A percentile compares a stretch with the other conserved stretches of the same genome.
Conservation (phyloP, 2,113 vertebrate genomes). For the Piliocolobus tephrosceles region DNA sequence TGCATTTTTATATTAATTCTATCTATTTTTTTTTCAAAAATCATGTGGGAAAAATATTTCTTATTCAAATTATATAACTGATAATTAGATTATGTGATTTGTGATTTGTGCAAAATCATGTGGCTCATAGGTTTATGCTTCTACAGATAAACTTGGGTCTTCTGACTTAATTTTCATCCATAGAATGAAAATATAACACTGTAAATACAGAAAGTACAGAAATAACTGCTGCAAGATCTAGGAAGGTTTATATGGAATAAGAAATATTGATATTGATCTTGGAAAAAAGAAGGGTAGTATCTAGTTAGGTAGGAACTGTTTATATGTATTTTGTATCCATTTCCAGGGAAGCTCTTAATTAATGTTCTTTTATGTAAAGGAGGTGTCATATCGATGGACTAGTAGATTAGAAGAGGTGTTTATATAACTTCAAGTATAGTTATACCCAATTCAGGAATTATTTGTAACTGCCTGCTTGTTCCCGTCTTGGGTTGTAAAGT, state of each 20-base stretch:
- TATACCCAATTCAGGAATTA: neutral
- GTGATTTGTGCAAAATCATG: neutral
- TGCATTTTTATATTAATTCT: neutral
- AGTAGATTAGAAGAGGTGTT: neutral
- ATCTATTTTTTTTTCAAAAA: neutral
- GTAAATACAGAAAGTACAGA: neutral
- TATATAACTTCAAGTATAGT: neutral
- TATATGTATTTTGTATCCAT: neutral
- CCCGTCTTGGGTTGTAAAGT: neutral
- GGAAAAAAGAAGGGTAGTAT: neutral
- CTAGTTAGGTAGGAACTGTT: neutral
- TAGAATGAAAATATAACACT: neutral
- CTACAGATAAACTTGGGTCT: neutral
- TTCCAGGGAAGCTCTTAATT: neutral
- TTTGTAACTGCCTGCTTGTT: neutral
- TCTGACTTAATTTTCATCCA: neutral
- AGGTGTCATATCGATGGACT: neutral
- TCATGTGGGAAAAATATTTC: neutral
- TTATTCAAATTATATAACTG: neutral
- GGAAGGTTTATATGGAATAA: neutral
- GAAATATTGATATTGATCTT: neutral
- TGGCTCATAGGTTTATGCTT: neutral
- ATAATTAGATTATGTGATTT: neutral
- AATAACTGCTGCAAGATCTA: neutral
- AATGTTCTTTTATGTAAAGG: neutral